phyloP scores from a whole-genome alignment of 2,113 vertebrate species.

The Phrynosoma blainvillii region DNA sequence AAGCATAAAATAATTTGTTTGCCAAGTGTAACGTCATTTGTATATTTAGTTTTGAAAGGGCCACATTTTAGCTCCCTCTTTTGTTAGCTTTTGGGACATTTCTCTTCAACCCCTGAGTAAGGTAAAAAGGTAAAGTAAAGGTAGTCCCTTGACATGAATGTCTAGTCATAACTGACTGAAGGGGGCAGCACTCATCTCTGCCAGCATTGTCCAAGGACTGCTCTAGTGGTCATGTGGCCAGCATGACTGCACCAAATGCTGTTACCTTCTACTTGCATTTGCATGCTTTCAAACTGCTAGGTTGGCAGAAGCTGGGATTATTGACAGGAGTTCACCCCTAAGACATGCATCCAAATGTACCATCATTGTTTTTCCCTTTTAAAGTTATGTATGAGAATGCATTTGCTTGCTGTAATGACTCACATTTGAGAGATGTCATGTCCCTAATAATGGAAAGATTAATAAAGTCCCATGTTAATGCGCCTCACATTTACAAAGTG shows the following conservation, averaged over 20 bases:
- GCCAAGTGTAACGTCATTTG: background rate
- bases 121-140: no score
- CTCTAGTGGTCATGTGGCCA: no score
- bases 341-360: background rate
- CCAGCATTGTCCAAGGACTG: no score
- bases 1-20: background rate
- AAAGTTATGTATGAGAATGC: accelerated
- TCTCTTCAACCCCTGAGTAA: background rate
- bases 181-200: no score
- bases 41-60: background rate
- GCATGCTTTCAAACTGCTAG: no score
- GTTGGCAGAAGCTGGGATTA: no score
- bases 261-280: no score
- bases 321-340: no score
- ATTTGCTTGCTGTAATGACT: background rate
- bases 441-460: background rate
- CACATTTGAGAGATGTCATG: background rate
- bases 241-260: no score
- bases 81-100: background rate
- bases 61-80: background rate
- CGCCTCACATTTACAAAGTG: background rate
- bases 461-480: background rate
- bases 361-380: background rate
- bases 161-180: no score
- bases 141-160: no score